These are phyloP conservation scores for Stramonita haemastoma DNA, from an alignment of 2,888 invertebrate species.

Conservation along the genomic window DNA sequence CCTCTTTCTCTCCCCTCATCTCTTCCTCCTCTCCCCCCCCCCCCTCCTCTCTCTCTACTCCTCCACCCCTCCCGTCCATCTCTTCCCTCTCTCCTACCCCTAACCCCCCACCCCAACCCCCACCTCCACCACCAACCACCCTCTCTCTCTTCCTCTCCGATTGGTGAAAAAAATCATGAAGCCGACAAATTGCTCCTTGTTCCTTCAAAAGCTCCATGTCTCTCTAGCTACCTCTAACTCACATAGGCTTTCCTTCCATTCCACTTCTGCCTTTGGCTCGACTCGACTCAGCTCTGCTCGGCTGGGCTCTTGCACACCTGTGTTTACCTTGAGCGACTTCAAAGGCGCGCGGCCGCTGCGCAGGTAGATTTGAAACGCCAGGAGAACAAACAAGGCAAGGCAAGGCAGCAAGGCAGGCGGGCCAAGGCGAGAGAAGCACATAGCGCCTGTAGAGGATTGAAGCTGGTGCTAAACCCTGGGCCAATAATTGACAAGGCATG, in stretches of 20 bases:
- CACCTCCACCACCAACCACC: not conserved
- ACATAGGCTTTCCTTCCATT: not conserved
- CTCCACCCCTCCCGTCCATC: not conserved
- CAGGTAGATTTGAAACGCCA: not conserved
- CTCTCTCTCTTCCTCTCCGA: too few relatives aligned
- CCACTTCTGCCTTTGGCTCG: too few relatives aligned
- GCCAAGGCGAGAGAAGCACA: too few relatives aligned
- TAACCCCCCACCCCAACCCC: not conserved
- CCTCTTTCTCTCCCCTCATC: not conserved
- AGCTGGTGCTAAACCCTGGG: too few relatives aligned
- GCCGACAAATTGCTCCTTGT: not conserved
- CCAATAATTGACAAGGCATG: too few relatives aligned
- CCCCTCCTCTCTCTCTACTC: not conserved
- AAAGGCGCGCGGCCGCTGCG: not conserved
- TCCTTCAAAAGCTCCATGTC: not conserved
- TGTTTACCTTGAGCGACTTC: constrained; percentile 23
- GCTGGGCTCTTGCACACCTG: not conserved
- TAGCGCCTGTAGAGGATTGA: too few relatives aligned
- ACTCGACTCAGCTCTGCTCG: too few relatives aligned
- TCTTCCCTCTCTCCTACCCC: too few relatives aligned
- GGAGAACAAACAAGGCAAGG: not conserved
- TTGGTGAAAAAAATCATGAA: not conserved
- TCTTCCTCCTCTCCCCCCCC: not conserved
- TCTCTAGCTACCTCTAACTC: not conserved
- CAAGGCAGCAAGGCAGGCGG: too few relatives aligned